Percentiles rank a stretch among this genome's conserved stretches.
Evolutionary conservation across 2,888 invertebrate genomes (phyloP).

Genomic region (Thyatira batis): DNA sequence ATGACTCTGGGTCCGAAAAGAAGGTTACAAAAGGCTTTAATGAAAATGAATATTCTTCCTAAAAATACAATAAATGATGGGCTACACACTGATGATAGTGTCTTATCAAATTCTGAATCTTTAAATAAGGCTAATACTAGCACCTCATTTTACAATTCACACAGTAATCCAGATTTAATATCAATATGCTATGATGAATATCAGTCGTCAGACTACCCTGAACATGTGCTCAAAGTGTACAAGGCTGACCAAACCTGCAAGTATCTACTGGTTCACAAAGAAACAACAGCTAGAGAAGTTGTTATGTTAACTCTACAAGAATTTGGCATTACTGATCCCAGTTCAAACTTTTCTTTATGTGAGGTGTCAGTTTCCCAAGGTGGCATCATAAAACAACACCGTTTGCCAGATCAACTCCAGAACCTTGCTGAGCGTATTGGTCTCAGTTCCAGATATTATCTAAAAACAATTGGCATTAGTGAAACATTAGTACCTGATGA

Average conservation of each 20-base stretch:
- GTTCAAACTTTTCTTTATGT: slow-evolving; percentile 96
- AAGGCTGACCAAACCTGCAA: slow-evolving; percentile 99
- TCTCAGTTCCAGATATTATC: slow-evolving; percentile 94
- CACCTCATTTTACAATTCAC: slow-evolving; percentile 88
- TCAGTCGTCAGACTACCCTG: slow-evolving; percentile 92
- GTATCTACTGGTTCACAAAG: slow-evolving; percentile 97
- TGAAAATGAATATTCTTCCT: slow-evolving; percentile 94
- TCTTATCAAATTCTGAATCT: slow-evolving; percentile 83
- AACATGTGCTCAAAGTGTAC: slow-evolving; percentile 98
- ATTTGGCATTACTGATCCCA: slow-evolving; percentile 97
- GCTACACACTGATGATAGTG: slow-evolving; percentile 85
- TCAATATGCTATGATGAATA: slow-evolving; percentile 91
- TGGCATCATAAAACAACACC: slow-evolving; percentile 97
- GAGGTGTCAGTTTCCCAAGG: slow-evolving; percentile 98
- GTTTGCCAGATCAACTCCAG: slow-evolving; percentile 96
- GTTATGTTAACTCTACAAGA: slow-evolving; percentile 98
- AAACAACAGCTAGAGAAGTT: slow-evolving; percentile 93
- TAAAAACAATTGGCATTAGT: slow-evolving; percentile 96
- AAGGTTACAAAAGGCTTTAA: slow-evolving; percentile 91
- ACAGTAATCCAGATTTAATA: slow-evolving; percentile 94
- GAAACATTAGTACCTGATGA: slow-evolving; percentile 99
- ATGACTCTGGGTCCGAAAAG: slow-evolving; percentile 95
- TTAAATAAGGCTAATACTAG: slow-evolving; percentile 73
- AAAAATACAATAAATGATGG: slow-evolving; percentile 89
- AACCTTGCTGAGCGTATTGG: slow-evolving; percentile 98